Percentiles rank a stretch among this genome's conserved stretches.
These are phyloP conservation scores for Xenopus petersii DNA, from an alignment of 2,797 vertebrate species.

Conservation along the genomic window DNA sequence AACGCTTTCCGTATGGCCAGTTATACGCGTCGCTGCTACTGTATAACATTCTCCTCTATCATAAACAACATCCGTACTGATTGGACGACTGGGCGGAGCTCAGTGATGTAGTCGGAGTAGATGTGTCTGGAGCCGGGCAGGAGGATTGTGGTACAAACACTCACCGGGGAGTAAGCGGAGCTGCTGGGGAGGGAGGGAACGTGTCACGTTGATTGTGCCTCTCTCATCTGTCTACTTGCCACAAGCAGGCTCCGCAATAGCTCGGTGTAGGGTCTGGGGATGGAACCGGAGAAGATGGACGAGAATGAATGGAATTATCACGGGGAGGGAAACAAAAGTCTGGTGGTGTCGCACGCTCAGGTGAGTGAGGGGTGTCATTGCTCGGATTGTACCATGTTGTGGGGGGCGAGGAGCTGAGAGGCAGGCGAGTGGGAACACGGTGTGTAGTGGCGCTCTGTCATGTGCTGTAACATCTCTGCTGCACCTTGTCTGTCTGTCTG, in stretches of 20 bases:
- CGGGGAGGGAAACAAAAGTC: conserved; percentile 95
- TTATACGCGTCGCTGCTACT: no score
- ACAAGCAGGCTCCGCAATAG: background rate
- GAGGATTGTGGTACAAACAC: conserved; percentile 1
- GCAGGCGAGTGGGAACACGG: no score
- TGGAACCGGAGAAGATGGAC: conserved; percentile 93
- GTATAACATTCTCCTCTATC: background rate
- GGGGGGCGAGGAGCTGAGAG: background rate
- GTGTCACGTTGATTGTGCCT: background rate
- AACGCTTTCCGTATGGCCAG: no score
- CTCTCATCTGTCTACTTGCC: background rate
- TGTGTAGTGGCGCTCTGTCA: no score
- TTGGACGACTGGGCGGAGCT: background rate
- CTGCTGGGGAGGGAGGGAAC: background rate
- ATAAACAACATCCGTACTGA: conserved; percentile 30
- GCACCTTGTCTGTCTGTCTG: no score
- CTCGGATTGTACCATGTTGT: background rate
- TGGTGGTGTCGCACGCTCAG: conserved; percentile 90
- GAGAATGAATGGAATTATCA: conserved; percentile 96
- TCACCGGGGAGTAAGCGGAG: no score
- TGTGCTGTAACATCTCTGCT: no score
- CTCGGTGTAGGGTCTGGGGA: conserved; percentile 59
- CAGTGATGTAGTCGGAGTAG: background rate
- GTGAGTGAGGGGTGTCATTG: conserved; percentile 59
- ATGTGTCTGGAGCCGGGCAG: conserved; percentile 5